phyloP scores from a whole-genome alignment of 2,797 vertebrate genomes.

The Tapirus indicus region DNA sequence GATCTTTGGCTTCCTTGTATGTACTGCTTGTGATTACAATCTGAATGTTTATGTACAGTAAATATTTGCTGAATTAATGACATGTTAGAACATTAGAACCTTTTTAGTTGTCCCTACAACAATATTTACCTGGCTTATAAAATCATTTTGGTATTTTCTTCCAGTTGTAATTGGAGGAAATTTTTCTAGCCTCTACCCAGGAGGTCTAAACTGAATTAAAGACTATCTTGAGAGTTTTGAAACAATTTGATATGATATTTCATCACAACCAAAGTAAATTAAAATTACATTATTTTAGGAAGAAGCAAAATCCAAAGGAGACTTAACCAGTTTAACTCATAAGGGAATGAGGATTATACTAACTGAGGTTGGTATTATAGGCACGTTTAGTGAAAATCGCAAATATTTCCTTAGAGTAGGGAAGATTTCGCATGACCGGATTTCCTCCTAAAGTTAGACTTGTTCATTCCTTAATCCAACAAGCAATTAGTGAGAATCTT shows the following conservation, averaged over 20 bases:
- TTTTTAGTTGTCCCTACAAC: not conserved
- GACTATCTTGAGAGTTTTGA: conserved; percentile 59
- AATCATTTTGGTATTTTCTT: conserved; percentile 56
- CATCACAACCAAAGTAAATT: conserved; percentile 53
- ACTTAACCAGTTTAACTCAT: conserved; percentile 37
- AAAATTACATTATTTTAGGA: conserved; percentile 49
- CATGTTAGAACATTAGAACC: not conserved
- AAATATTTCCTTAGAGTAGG: conserved; percentile 35
- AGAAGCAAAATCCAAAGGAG: conserved; percentile 51
- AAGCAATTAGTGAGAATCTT: conserved; percentile 29
- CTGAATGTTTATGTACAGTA: conserved; percentile 20
- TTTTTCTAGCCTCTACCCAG: conserved; percentile 16
- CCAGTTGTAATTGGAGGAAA: conserved; percentile 34
- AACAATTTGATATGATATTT: conserved; percentile 53
- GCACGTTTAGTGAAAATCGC: conserved; percentile 48
- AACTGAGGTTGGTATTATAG: conserved; percentile 52
- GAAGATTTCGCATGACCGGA: conserved; percentile 12
- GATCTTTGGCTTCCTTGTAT: not conserved
- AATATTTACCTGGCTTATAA: conserved; percentile 47
- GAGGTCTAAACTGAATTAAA: conserved; percentile 53
- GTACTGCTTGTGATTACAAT: not conserved
- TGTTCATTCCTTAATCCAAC: conserved; percentile 62
- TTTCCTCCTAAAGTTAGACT: conserved; percentile 64
- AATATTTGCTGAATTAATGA: conserved; percentile 62
- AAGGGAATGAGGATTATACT: conserved; percentile 46